Evolutionary conservation across 2,797 vertebrate species (phyloP).

Genomic region (Notamacropus eugenii): DNA sequence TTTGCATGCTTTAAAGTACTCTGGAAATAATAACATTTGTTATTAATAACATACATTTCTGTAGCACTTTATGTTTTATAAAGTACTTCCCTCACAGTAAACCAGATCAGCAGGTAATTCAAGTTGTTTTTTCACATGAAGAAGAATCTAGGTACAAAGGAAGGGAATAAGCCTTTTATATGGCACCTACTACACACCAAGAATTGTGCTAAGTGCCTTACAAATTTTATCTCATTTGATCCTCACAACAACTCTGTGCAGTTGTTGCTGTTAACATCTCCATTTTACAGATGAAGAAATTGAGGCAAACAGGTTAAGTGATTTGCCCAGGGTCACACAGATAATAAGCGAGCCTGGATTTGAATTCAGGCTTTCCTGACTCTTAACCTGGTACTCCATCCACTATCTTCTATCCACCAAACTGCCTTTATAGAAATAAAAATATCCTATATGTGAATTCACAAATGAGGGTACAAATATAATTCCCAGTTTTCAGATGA

Average conservation of each 20-base stretch:
- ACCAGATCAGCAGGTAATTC: background rate
- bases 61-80: too few relatives aligned
- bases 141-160: background rate
- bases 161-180: background rate
- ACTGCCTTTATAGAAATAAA: background rate
- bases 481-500: background rate
- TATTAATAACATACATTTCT: too few relatives aligned
- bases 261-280: background rate
- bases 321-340: background rate
- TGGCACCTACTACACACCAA: too few relatives aligned
- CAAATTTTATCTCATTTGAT: background rate
- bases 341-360: background rate
- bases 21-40: background rate
- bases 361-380: background rate
- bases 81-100: background rate
- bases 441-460: background rate
- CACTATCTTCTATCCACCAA: background rate
- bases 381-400: background rate
- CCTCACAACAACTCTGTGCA: background rate
- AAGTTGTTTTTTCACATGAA: background rate
- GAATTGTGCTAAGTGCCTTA: background rate
- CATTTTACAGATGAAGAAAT: background rate
- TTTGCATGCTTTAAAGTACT: background rate
- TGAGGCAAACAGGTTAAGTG: background rate
- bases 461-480: background rate